Evolutionary conservation across 2,797 vertebrate species (phyloP).

Genomic region (Simalia tracyae): DNA sequence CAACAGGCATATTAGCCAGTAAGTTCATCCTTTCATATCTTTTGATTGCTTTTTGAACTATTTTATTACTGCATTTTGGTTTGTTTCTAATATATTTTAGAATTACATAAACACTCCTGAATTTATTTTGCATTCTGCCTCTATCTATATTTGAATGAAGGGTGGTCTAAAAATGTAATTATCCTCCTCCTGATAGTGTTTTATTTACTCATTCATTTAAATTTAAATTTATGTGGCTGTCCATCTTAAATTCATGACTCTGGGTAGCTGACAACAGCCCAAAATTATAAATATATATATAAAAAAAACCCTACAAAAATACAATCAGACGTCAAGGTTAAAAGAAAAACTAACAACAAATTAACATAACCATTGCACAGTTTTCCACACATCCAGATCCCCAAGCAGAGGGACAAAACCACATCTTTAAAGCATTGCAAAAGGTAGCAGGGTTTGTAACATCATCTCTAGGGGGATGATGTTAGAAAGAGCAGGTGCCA

Average conservation of each 20-base stretch:
- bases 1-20: not conserved
- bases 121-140: not conserved
- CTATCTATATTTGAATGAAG: not conserved
- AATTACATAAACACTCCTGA: not conserved
- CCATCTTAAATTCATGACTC: not conserved
- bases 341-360: not conserved
- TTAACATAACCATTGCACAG: not conserved
- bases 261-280: not conserved
- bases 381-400: not conserved
- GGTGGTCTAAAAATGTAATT: not conserved
- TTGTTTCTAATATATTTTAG: not conserved
- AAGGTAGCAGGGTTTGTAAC: not conserved
- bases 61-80: not conserved
- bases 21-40: not conserved
- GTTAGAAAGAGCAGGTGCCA: not conserved
- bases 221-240: not conserved
- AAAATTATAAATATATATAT: not conserved
- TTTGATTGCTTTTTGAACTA: not conserved
- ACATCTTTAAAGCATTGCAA: not conserved
- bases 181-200: not conserved
- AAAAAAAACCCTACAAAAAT: not conserved
- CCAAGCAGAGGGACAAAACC: not conserved
- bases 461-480: not conserved
- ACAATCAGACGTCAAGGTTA: not conserved
- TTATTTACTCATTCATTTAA: not conserved